phyloP scores from a whole-genome alignment of 2,888 invertebrate genomes.

The Nemoura dubitans region DNA sequence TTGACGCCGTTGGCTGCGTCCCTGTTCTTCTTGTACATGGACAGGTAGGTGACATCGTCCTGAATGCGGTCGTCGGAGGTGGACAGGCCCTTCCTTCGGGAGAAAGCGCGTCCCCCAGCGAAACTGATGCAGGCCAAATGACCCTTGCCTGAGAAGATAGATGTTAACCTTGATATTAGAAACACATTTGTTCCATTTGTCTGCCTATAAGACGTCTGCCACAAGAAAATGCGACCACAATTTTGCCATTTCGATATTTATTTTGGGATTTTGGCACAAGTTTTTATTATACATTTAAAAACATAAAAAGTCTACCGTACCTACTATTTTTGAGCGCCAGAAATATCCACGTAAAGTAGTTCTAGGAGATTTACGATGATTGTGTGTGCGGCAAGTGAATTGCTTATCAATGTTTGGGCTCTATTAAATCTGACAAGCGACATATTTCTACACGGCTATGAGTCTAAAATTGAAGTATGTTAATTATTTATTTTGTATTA shows the following conservation, averaged over 20 bases:
- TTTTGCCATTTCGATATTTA: too few species aligned
- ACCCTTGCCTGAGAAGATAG: constrained; percentile 72
- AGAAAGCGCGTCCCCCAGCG: constrained; percentile 81
- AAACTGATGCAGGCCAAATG: constrained; percentile 86
- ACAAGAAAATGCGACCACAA: too few species aligned
- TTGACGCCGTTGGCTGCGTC: constrained; percentile 68
- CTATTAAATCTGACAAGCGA: not conserved
- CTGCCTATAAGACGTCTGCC: too few species aligned
- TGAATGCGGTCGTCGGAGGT: constrained; percentile 71
- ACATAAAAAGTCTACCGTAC: too few species aligned
- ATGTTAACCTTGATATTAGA: not conserved
- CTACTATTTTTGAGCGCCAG: too few species aligned
- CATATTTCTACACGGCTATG: not conserved
- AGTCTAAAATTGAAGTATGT: not conserved
- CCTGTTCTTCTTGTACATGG: constrained; percentile 86
- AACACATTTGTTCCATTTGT: not conserved
- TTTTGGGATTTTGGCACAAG: too few species aligned
- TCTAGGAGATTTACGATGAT: too few species aligned
- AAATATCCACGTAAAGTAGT: too few species aligned
- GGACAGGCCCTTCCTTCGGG: constrained; percentile 76
- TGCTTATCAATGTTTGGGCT: too few species aligned
- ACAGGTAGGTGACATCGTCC: constrained; percentile 86
- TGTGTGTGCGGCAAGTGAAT: too few species aligned
- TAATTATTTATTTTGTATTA: not conserved
- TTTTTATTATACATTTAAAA: too few species aligned